These are phyloP conservation scores for Egretta garzetta DNA, from an alignment of 2,113 vertebrate species.

Conservation along the genomic window DNA sequence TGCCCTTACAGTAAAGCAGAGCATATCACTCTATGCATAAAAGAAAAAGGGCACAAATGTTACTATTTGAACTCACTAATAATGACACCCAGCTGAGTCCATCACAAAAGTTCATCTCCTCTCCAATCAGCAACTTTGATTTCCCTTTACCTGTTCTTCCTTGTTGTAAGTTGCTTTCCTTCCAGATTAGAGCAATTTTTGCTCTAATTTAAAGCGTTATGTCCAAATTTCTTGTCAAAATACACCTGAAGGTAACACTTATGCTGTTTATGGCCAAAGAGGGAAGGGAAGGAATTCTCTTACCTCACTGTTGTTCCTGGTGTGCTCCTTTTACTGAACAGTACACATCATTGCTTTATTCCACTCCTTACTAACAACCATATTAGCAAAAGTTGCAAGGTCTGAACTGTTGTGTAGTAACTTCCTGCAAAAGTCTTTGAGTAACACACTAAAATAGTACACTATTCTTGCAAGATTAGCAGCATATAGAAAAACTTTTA, in stretches of 20 bases:
- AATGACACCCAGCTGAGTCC: not conserved
- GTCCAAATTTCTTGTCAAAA: not conserved
- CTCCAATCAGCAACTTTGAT: not conserved
- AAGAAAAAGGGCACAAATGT: not conserved
- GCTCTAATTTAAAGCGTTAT: not conserved
- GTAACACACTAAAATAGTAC: not conserved
- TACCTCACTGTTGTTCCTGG: not conserved
- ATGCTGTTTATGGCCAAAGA: not conserved
- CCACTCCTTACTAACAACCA: not conserved
- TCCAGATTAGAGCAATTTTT: not conserved
- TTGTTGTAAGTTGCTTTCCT: not conserved
- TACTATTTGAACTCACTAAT: not conserved
- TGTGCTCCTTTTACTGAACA: not conserved
- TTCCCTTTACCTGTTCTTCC: not conserved
- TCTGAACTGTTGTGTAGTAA: not conserved
- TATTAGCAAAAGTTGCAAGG: not conserved
- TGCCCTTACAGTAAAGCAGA: not conserved
- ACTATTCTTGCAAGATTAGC: not conserved
- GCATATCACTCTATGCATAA: no score
- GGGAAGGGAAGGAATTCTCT: not conserved
- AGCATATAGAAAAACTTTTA: not conserved
- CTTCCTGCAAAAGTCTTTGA: not conserved
- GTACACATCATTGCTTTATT: not conserved
- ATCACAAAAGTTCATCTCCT: not conserved
- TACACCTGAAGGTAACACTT: not conserved